Conservation (phyloP, 1,140 invertebrate genomes). For the Listronotus bonariensis region DNA sequence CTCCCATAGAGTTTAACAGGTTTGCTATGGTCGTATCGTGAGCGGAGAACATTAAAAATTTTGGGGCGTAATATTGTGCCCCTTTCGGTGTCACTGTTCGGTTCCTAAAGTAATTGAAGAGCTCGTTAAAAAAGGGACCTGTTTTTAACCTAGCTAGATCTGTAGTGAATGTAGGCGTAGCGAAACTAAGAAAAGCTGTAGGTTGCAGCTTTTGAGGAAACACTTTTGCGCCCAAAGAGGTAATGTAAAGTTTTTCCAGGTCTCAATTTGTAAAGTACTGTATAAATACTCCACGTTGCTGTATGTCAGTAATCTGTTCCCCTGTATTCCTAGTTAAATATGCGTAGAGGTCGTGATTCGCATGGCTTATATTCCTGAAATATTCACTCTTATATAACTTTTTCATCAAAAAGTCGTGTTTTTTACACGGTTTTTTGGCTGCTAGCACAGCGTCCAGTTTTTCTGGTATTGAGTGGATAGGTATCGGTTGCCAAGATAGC, state of each 20-base stretch:
- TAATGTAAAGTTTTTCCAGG: slow-evolving; percentile 70
- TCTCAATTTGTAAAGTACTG: slow-evolving; percentile 72
- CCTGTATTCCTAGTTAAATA: slow-evolving; percentile 68
- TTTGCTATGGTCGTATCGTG: slow-evolving; percentile 85
- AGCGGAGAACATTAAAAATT: slow-evolving; percentile 75
- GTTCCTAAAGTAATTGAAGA: slow-evolving; percentile 45
- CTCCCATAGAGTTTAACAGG: slow-evolving; percentile 71
- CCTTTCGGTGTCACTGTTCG: slow-evolving; percentile 15
- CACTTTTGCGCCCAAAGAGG: slow-evolving; percentile 72
- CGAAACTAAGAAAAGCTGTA: slow-evolving; percentile 61
- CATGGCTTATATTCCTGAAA: slow-evolving; percentile 63
- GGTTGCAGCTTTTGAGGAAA: slow-evolving; percentile 60
- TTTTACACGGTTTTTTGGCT: slow-evolving; percentile 68
- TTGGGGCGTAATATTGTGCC: slow-evolving; percentile 53
- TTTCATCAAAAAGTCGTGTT: slow-evolving; percentile 63
- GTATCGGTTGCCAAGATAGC: slow-evolving; percentile 87
- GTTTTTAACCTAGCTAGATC: slow-evolving; percentile 61
- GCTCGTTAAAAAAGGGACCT: slow-evolving; percentile 65
- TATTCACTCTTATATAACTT: slow-evolving; percentile 62
- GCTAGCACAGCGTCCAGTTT: slow-evolving; percentile 65
- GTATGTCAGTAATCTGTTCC: slow-evolving; percentile 59
- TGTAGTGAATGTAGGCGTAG: slow-evolving; percentile 58
- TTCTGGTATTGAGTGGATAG: slow-evolving; percentile 78
- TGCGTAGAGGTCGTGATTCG: slow-evolving; percentile 66
- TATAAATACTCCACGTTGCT: slow-evolving; percentile 66